Base-by-base conservation (phyloP, 2,113 vertebrate species). In the Syrrhaptes paradoxus region DNA sequence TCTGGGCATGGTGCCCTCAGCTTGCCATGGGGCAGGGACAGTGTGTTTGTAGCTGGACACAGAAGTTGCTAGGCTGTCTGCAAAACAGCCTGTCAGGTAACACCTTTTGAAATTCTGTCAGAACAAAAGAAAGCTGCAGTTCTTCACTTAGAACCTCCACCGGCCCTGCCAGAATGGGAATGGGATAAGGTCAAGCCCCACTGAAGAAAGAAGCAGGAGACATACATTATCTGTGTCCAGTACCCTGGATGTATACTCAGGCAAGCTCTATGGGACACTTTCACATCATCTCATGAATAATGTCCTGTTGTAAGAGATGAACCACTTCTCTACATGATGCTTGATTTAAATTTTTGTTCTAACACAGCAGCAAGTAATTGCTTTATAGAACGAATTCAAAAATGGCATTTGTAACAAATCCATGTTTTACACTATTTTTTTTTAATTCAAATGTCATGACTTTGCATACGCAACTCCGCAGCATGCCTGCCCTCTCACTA, bases 41-140 rank as follows among this genome's bases (percentile, higher is more conserved):
- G 18, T 4, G 17, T 2, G 0, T 32, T 36, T 49, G 45, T 32
- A 34, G 17, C 18, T 66, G 66, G 10, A 54, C 17, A 15, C 11
- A 70, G 18, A 72, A 34, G 18, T 41, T 57, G 19, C 9, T 17
- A 16, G 10, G 7, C 34, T 70, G 65, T 43, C 63, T 86, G 36
- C 26, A 45, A 43, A 76, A 36, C 3, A 59, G 22, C 4, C 17
- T n/a, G 41, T 41, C 8, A 36, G 28, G 24, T 19, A 26, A n/a
- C 4, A 49, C 8, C 13, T n/a, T n/a, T 17, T 0, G 0, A 66
- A 59, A 59, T 24, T 21, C 51, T 41, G 13, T 5, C 31, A 89
- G 46, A 68, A 32, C 7, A 65, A 68, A 18, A 61, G 38, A 46
- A 70, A 57, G n/a, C 10, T 62, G 31, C 36, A 31, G 8, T 10